These are phyloP conservation scores for Chelonus formosanus DNA, from an alignment of 2,888 invertebrate species.

Conservation along the genomic window DNA sequence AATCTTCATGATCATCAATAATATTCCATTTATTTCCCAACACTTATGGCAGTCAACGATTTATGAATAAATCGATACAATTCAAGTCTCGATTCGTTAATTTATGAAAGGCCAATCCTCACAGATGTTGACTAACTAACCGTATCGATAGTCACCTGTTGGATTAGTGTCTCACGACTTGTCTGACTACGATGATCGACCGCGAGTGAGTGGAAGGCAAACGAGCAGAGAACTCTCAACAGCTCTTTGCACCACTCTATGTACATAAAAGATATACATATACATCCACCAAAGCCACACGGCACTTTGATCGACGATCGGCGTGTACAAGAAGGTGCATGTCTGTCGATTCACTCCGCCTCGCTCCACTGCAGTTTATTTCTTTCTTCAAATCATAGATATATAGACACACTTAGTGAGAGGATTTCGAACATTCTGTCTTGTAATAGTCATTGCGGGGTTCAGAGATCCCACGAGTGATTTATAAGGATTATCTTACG, in stretches of 20 bases:
- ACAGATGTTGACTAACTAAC: conserved; percentile 25
- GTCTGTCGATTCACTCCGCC: conserved; percentile 43
- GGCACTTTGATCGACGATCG: conserved; percentile 43
- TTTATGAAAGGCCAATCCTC: background rate
- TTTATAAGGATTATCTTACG: conserved; percentile 15
- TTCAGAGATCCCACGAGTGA: conserved; percentile 21
- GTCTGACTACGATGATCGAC: conserved; percentile 34
- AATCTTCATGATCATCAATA: too few relatives aligned
- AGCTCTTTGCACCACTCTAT: conserved; percentile 21
- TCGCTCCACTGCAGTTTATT: conserved; percentile 35
- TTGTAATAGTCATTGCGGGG: conserved; percentile 7
- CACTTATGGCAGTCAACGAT: too few relatives aligned
- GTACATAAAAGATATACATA: conserved; percentile 21
- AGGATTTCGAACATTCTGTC: conserved; percentile 24
- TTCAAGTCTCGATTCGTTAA: conserved; percentile 2
- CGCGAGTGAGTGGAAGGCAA: conserved; percentile 35
- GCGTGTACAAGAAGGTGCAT: conserved; percentile 40
- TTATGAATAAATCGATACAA: background rate
- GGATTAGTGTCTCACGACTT: conserved; percentile 35
- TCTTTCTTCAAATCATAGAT: conserved; percentile 2
- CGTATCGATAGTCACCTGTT: conserved; percentile 40
- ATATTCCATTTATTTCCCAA: too few relatives aligned
- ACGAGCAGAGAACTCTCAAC: conserved; percentile 34
- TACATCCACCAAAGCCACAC: conserved; percentile 19
- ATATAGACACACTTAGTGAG: conserved; percentile 8